phyloP scores from a whole-genome alignment of 2,797 vertebrate species.

The Pantherophis alleghaniensis region DNA sequence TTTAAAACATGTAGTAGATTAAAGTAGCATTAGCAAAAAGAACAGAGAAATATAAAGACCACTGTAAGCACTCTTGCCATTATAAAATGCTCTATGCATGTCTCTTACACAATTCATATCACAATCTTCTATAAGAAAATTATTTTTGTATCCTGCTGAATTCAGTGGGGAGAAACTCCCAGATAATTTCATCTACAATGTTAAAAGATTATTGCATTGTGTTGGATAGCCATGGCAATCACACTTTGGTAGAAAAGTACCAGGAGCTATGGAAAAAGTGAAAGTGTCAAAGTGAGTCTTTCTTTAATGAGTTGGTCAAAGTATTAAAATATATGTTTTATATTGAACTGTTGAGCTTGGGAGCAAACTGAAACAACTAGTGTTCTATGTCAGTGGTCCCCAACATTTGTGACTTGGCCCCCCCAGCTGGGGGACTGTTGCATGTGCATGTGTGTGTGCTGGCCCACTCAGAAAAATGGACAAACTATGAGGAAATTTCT shows the following conservation, averaged over 20 bases:
- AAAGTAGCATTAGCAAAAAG: accelerated
- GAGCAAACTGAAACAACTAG: neutral
- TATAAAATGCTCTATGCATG: neutral
- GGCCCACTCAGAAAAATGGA: neutral
- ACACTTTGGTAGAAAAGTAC: neutral
- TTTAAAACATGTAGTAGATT: neutral
- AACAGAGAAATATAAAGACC: neutral
- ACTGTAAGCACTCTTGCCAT: neutral
- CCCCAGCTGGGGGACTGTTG: too few relatives aligned
- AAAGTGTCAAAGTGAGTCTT: neutral
- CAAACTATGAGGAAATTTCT: neutral
- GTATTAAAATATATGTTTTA: neutral
- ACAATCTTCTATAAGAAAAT: neutral
- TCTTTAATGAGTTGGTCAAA: neutral
- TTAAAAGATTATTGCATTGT: neutral
- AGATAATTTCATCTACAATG: neutral
- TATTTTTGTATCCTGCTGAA: neutral
- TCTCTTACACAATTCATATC: slow-evolving; percentile 1
- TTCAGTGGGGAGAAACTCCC: neutral
- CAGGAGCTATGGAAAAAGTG: neutral
- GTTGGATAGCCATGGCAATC: neutral
- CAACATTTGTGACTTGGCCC: too few relatives aligned
- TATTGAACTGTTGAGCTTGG: neutral
- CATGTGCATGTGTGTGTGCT: too few relatives aligned
- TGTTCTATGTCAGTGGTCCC: neutral